Conservation (phyloP, 2,113 vertebrate species). For the Camelus bactrianus region DNA sequence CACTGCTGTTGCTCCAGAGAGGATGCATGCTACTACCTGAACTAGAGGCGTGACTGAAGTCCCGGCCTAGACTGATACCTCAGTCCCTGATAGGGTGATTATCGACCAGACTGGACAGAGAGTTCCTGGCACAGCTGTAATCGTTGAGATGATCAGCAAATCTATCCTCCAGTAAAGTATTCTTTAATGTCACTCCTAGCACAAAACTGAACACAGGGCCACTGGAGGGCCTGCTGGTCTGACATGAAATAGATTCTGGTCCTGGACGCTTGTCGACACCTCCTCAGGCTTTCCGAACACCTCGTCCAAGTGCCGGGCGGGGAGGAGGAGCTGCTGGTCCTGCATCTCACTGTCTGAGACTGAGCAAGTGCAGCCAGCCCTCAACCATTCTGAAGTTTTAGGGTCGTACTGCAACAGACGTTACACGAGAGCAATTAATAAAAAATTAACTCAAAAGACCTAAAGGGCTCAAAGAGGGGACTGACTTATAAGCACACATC, state of each 20-base stretch:
- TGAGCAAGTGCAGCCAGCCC: neutral
- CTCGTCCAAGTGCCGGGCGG: neutral
- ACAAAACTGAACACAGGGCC: neutral
- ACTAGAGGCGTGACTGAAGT: neutral
- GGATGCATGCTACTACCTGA: neutral
- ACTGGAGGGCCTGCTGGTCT: neutral
- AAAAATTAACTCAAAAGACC: slow-evolving; percentile 44
- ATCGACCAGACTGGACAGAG: neutral
- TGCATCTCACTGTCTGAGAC: neutral
- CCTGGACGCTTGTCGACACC: neutral
- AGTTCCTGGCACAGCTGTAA: neutral
- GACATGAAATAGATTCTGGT: neutral
- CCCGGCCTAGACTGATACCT: too few species aligned
- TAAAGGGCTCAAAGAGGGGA: neutral
- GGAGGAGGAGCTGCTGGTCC: neutral
- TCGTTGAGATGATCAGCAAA: neutral
- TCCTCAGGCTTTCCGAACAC: neutral
- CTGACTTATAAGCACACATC: slow-evolving; percentile 7
- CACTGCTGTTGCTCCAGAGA: neutral
- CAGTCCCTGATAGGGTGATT: neutral
- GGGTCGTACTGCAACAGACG: neutral
- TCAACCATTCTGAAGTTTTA: neutral
- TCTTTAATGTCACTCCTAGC: neutral
- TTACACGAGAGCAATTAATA: slow-evolving; percentile 3
- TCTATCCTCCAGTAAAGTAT: neutral